Base-by-base conservation (phyloP, 2,113 vertebrate genomes). In the Charina bottae region DNA sequence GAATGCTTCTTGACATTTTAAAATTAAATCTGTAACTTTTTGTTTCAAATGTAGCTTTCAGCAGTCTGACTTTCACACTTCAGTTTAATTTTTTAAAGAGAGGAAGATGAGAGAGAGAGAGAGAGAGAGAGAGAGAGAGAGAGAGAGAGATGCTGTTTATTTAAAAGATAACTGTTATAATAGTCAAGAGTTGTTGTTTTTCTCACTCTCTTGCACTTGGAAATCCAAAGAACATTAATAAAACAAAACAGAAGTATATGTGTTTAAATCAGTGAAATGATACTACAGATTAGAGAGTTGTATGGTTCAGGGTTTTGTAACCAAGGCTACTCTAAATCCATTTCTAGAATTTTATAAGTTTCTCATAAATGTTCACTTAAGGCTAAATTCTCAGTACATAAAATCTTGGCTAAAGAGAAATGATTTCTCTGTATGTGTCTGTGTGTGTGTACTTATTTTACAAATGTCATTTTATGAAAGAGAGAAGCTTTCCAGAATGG, bases 221-320 rank as follows among this genome's bases (percentile, higher is more conserved):
- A 90, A 93, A 88, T 28, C 53, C 33, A 54, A 59, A 90, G 15
- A 91, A 85, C 23, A 23, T 93, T 90, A 93, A 93, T 93, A 89
- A 92, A 93, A 92, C 72, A 84, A n/a, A 83, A n/a, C 26, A 83
- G 33, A 94, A 86, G 55, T 46, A 62, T 83, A 91, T n/a, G 83
- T 53, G 58, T 78, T 93, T 95, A 92, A 93, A 92, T 92, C 88
- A 87, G 56, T 87, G 56, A 64, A 54, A 90, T 10, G 15, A 59
- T 92, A 62, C 93, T 91, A 91, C 58, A 91, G 17, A 83, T 90
- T 64, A 93, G 55, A 88, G 17, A 85, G 56, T 92, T 33, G 19
- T 88, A 89, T 11, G 89, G 60, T 90, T 90, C 54, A 88, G 88
- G 86, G 26, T 93, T 83, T 93, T 91, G 26, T 59, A 93, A 85